phyloP scores from a whole-genome alignment of 2,888 invertebrate genomes.

The Notodonta dromedarius region DNA sequence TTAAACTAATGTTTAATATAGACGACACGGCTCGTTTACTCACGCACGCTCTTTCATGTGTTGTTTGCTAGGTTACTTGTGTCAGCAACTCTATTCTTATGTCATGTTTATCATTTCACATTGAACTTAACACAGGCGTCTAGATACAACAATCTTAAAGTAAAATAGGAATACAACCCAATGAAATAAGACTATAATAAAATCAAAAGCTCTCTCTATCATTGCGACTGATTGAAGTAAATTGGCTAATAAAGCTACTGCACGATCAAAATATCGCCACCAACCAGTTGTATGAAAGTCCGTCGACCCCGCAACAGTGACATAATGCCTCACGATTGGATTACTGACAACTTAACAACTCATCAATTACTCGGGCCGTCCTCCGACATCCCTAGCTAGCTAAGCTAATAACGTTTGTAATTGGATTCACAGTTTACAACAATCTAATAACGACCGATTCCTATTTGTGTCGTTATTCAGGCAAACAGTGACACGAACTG shows the following conservation, averaged over 20 bases:
- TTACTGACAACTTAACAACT: slow-evolving; percentile 61
- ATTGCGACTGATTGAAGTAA: slow-evolving; percentile 43
- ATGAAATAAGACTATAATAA: slow-evolving; percentile 14
- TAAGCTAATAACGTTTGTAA: slow-evolving; percentile 41
- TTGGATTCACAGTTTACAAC: slow-evolving; percentile 44
- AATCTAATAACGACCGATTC: slow-evolving; percentile 37
- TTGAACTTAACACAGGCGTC: background rate
- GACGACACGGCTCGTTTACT: slow-evolving; percentile 55
- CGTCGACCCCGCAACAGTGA: slow-evolving; percentile 57
- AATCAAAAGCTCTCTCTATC: slow-evolving; percentile 31
- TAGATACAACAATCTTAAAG: background rate
- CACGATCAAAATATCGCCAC: background rate
- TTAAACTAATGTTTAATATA: slow-evolving; percentile 47
- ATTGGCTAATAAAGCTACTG: slow-evolving; percentile 43
- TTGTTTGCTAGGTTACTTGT: slow-evolving; percentile 14
- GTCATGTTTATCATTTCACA: slow-evolving; percentile 15
- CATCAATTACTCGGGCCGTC: slow-evolving; percentile 53
- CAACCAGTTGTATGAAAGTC: slow-evolving; percentile 51
- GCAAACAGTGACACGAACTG: too few relatives aligned
- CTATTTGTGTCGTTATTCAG: slow-evolving; percentile 10
- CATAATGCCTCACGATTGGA: slow-evolving; percentile 62
- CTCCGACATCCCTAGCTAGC: slow-evolving; percentile 33
- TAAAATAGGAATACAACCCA: slow-evolving; percentile 1
- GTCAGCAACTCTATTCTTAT: slow-evolving; percentile 19
- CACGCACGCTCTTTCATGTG: slow-evolving; percentile 30